Evolutionary conservation across 1,140 invertebrate species (phyloP).

Genomic region (Anadara kagoshimensis): DNA sequence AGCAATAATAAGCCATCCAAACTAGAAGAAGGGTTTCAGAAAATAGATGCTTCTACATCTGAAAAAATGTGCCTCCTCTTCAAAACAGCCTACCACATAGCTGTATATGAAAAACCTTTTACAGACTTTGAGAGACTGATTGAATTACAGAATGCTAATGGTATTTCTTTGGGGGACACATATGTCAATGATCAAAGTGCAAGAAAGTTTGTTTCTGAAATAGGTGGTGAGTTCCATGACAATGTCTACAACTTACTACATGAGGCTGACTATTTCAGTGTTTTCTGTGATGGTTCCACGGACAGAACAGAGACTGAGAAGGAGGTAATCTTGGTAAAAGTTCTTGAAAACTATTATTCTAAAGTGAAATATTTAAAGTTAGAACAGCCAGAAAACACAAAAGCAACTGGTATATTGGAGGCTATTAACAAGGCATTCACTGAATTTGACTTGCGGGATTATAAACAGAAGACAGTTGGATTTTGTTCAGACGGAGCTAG

Average conservation of each 20-base stretch:
- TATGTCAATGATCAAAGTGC: slow-evolving; percentile 33
- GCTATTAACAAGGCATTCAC: slow-evolving; percentile 17
- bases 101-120: slow-evolving; percentile 32
- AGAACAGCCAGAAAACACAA: slow-evolving; percentile 14
- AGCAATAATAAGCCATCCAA: slow-evolving; percentile 8
- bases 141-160: slow-evolving; percentile 32
- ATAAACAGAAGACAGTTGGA: slow-evolving; percentile 17
- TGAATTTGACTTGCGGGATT: slow-evolving; percentile 7
- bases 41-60: slow-evolving; percentile 19
- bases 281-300: slow-evolving; percentile 39
- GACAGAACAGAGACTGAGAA: slow-evolving; percentile 21
- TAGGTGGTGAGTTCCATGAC: slow-evolving; percentile 30
- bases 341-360: slow-evolving; percentile 13
- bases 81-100: slow-evolving; percentile 33
- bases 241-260: slow-evolving; percentile 13
- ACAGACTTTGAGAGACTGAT: slow-evolving; percentile 37
- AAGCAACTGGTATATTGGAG: slow-evolving; percentile 15
- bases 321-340: slow-evolving; percentile 20
- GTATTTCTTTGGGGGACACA: slow-evolving; percentile 14
- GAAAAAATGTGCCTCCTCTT: slow-evolving; percentile 38
- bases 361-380: slow-evolving; percentile 17
- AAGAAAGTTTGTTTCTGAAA: slow-evolving; percentile 28
- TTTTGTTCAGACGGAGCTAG: slow-evolving; percentile 32
- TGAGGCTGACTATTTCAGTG: slow-evolving; percentile 21
- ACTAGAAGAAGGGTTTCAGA: slow-evolving; percentile 23